Percentiles rank a stretch among this genome's conserved stretches.
Conservation (phyloP, 2,797 vertebrate genomes). For the Sebastes elongatus region DNA sequence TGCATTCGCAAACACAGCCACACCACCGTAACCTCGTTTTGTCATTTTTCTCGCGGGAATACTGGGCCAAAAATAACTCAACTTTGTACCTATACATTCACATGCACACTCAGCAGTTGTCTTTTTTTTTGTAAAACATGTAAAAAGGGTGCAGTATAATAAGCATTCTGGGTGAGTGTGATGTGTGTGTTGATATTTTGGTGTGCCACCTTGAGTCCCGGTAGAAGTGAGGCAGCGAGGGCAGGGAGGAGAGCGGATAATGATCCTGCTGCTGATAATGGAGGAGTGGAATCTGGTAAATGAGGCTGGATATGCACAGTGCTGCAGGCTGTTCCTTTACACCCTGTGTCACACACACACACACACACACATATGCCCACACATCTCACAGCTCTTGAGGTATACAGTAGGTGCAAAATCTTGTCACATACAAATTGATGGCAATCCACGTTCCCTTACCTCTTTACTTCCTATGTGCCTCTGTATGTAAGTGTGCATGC, state of each 20-base stretch:
- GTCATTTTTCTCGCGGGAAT: conserved; percentile 16
- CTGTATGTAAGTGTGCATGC: background rate
- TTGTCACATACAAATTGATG: conserved; percentile 37
- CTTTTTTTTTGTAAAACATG: conserved; percentile 27
- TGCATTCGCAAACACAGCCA: background rate
- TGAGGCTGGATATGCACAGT: conserved; percentile 64
- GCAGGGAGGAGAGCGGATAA: conserved; percentile 63
- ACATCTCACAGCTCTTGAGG: conserved; percentile 9
- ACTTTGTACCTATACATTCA: background rate
- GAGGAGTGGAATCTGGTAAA: conserved; percentile 70
- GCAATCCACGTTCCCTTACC: conserved; percentile 16
- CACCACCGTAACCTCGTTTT: conserved; percentile 33
- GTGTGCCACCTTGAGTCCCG: conserved; percentile 45
- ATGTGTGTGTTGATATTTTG: conserved; percentile 37
- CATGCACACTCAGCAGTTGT: background rate
- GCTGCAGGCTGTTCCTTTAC: conserved; percentile 72
- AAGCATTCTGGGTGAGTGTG: conserved; percentile 1
- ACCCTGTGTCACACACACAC: conserved; percentile 35
- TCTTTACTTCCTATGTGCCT: background rate
- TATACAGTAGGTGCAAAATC: conserved; percentile 36
- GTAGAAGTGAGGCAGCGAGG: conserved; percentile 36
- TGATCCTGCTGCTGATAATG: conserved; percentile 70
- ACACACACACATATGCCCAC: conserved; percentile 8
- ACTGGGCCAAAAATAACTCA: background rate
- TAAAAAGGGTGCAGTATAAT: conserved; percentile 17